Evolutionary conservation across 2,113 vertebrate species (phyloP), one percentile per base, ranked within the genome.

Genomic region (Ageneiosus marmoratus): DNA sequence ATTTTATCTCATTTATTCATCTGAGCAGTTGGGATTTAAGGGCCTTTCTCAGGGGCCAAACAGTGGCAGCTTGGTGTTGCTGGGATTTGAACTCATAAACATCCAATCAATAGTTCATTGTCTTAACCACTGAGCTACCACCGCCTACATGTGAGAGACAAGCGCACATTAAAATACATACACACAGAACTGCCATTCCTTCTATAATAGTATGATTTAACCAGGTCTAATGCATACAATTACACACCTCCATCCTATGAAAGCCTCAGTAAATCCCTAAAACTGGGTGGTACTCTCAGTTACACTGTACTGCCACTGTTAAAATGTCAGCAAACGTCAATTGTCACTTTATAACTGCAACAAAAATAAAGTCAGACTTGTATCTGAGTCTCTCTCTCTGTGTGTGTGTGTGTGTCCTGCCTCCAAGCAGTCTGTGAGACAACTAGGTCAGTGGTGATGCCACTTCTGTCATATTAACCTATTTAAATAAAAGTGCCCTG

Each of bases 391-490:
- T 5, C 37, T 48, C 79, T 76, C 12, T 18, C 8, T 58, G 73
- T 82, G 67, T 5, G 46, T 82, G 37, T 18, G n/a, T 80, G 79
- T 50, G n/a, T 24, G 24, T 50, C 89, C 81, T 87, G 88, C 90
- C 90, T 88, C 78, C 60, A 5, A 89, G 91, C 90, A 86, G 84
- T 85, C 73, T 1, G 18, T 70, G 73, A 51, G 85, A 81, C 88
- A 94, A 89, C 84, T 90, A 93, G 93, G 92, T 80, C 92, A 92
- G 62, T 74, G 34, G 88, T 84, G 65, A 85, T 88, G 87, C 77
- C 85, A 86, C 78, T 85, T 41, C 85, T 86, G 86, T 86, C 87
- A 84, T 46, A 60, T 91, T 91, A 92, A 92, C 91, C 91, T 87
- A 92, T 81, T 93, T 93, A 86, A 80, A 70, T 76, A 73, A 79